Base-by-base conservation (phyloP, 2,888 invertebrate genomes). In the Isoperla grammatica region DNA sequence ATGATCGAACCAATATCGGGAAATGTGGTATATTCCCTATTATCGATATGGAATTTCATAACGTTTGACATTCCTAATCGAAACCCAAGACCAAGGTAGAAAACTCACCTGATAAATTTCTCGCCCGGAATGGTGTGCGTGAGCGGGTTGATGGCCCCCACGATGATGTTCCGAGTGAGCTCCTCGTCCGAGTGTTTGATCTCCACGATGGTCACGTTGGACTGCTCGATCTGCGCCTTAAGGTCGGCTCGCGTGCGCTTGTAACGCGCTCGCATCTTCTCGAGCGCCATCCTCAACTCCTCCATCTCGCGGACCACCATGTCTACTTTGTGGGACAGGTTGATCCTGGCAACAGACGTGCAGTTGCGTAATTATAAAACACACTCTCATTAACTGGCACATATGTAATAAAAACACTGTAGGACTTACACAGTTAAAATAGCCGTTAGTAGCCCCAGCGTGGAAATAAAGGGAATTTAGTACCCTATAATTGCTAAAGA, bases 101-200 rank as follows among this genome's bases (percentile, higher is more conserved):
- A 3, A 13, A 56, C 42, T 56, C 65, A 75, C 75, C 72, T 72
- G 35, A 74, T 63, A 61, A 78, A 76, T 65, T 80, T 80, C 69
- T 85, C 84, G 0, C 82, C 82, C 0, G 83, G 81, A 57, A 85
- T 82, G 63, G 81, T 75, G 62, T 82, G 82, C 0, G 82, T 83
- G 48, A 83, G 74, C 19, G 75, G 76, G 67, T 85, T 83, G 69
- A 79, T 75, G 0, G 79, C 81, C 1, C 76, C 76, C 0, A 74
- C 66, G 1, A 81, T 74, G 0, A 85, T 79, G 12, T 76, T 74
- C 56, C 78, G 73, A 42, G 82, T 75, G 60, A 85, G 83, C 46
- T 73, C 69, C 1, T 71, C 73, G 12, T 67, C 73, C 0, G 80
- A 76, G 48, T 80, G 80, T 1, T 74, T 71, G 0, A 78, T 76